A percentile compares a stretch with the other conserved stretches of the same genome.
These are phyloP conservation scores for Drosophila neonasuta DNA, from an alignment of 2,888 invertebrate species.

Conservation along the genomic window DNA sequence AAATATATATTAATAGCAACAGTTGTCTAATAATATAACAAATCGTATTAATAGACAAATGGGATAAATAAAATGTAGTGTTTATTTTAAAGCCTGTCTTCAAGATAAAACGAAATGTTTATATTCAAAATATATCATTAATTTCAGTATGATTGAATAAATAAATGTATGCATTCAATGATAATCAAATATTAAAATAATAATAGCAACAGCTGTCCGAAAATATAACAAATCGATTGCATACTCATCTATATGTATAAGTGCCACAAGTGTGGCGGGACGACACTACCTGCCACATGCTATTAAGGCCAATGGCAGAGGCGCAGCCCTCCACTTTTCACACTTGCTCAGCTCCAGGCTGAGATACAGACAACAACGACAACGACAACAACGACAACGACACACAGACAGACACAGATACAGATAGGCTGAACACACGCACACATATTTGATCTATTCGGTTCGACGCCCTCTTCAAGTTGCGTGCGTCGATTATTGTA, in stretches of 20 bases:
- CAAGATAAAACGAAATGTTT: background rate
- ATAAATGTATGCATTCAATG: conserved; percentile 10
- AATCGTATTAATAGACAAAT: background rate
- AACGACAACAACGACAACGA: background rate
- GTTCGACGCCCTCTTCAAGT: conserved; percentile 61
- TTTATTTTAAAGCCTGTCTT: too few species aligned
- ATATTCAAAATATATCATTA: background rate
- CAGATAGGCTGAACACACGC: background rate
- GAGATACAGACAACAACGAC: background rate
- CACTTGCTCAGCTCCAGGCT: conserved; percentile 1
- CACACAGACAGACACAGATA: background rate
- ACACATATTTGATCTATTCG: conserved; percentile 36
- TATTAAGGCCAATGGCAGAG: conserved; percentile 6
- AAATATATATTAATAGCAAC: background rate
- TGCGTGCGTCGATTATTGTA: conserved; percentile 72
- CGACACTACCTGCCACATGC: conserved; percentile 11
- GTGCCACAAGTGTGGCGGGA: background rate
- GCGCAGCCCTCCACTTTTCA: conserved; percentile 12
- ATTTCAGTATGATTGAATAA: background rate
- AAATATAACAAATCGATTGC: conserved; percentile 10
- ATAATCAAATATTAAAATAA: conserved; percentile 7
- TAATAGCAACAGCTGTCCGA: conserved; percentile 4
- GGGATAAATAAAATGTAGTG: too few species aligned
- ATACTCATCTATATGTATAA: background rate
- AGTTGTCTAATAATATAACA: background rate